These are phyloP conservation scores for Galeopterus variegatus DNA, from an alignment of 2,113 vertebrate genomes.

Conservation along the genomic window DNA sequence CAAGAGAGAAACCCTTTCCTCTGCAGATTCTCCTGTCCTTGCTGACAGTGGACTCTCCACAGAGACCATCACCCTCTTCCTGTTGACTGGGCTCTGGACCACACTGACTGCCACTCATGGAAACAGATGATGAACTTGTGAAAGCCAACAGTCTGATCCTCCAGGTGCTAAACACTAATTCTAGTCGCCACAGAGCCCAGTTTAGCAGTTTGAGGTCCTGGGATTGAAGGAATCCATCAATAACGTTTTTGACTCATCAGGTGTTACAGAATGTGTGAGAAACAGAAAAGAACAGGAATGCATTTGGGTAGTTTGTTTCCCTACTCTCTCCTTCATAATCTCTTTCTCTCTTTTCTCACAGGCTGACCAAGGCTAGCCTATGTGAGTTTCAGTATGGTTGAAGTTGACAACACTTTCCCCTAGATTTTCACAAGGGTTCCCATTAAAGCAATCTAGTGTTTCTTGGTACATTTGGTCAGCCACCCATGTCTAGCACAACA, in stretches of 20 bases:
- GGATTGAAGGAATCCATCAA: neutral
- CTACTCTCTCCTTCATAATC: neutral
- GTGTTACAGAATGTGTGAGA: neutral
- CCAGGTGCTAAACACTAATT: neutral
- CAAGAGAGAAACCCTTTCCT: neutral
- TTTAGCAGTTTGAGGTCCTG: neutral
- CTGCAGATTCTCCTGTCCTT: neutral
- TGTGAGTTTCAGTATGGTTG: too few relatives aligned
- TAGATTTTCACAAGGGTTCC: neutral
- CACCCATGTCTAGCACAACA: neutral
- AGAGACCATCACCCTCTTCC: neutral
- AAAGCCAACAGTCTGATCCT: neutral
- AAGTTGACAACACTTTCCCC: neutral
- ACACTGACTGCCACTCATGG: neutral
- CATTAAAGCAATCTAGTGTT: neutral
- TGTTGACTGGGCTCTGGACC: neutral
- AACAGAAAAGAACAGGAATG: neutral
- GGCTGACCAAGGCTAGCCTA: neutral
- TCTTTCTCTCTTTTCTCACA: neutral
- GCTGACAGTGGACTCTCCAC: neutral
- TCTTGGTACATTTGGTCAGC: neutral
- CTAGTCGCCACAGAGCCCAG: neutral
- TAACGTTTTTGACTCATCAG: neutral
- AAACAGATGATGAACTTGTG: neutral
- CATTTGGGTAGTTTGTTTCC: fast-evolving